phyloP scores from a whole-genome alignment of 2,797 vertebrate genomes.

The Poeciliopsis gracilis region DNA sequence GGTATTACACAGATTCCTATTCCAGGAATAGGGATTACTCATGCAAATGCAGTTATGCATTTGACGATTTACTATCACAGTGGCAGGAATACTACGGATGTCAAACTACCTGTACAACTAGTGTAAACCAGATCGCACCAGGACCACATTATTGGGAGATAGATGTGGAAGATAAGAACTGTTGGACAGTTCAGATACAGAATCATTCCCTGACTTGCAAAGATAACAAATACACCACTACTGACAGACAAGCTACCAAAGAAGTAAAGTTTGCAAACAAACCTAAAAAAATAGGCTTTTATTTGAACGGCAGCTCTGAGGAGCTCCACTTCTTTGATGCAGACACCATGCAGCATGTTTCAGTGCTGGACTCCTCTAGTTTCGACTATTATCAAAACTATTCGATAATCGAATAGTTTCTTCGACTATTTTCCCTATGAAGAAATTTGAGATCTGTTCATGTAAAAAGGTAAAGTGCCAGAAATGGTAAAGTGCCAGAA shows the following conservation, averaged over 20 bases:
- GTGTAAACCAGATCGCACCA: neutral
- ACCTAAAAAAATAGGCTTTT: neutral
- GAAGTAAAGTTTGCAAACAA: neutral
- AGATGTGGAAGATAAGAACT: constrained; percentile 5
- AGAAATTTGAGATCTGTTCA: too few relatives aligned
- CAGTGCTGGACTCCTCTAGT: too few relatives aligned
- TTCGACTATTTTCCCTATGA: too few relatives aligned
- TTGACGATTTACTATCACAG: neutral
- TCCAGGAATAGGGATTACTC: too few relatives aligned
- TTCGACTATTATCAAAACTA: too few relatives aligned
- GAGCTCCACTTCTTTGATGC: constrained; percentile 61
- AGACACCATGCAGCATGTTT: constrained; percentile 40
- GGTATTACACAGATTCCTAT: too few relatives aligned
- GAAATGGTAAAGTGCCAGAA: too few relatives aligned
- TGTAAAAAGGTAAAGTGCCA: too few relatives aligned
- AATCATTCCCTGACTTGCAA: neutral
- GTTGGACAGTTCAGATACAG: neutral
- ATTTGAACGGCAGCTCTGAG: constrained; percentile 39
- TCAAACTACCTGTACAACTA: neutral
- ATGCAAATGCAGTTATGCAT: neutral
- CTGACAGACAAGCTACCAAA: accelerated
- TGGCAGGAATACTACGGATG: neutral
- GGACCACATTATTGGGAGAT: constrained; percentile 5
- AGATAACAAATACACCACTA: neutral
- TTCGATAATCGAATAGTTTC: too few relatives aligned